Evolutionary conservation across 2,797 vertebrate species (phyloP), one percentile per base, ranked within the genome.

Genomic region (Labroides dimidiatus): DNA sequence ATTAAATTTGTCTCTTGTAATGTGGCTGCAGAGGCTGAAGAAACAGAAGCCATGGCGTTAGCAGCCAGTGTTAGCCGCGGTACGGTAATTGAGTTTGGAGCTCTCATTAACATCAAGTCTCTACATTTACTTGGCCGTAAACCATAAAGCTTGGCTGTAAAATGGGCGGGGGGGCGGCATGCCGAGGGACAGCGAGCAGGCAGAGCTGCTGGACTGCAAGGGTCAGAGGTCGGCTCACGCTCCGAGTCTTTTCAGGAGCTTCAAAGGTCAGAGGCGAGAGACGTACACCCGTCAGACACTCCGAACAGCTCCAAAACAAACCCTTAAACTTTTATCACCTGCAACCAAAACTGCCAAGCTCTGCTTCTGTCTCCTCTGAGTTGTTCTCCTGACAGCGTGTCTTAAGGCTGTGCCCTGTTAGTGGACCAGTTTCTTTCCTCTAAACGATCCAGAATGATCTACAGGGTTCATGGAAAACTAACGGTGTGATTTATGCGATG

Each of bases 251-350:
- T 85, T 86, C 63, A 59, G 64, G 71, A 78, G 74, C 64, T 54
- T 39, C 39, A 17, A 33, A 69, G 84, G 86, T 92, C 85, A 83
- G 65, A 80, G 82, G 82, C 80, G 47, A 77, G 62, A 75, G 47
- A 48, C 14, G 79, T 36, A 36, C 75, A 51, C 68, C 59, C 59
- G 47, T 76, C 77, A 56, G 62, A 86, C 80, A 77, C 74, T 57
- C 37, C 9, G 43, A 71, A 52, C 64, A 47, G 77, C 61, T 75
- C 87, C 87, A 90, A 89, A 86, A 89, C 77, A 86, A 91, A 91
- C 90, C 77, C 80, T 88, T 88, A 87, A 91, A 89, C 64, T 73
- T 91, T 89, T 85, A 87, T 82, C 78, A 80, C 87, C 59, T 80
- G 55, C 49, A 52, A 70, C 56, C 64, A 60, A 57, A 66, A 61